Base-by-base conservation (phyloP, 2,888 invertebrate species). In the Harpagoxenus sublaevis region DNA sequence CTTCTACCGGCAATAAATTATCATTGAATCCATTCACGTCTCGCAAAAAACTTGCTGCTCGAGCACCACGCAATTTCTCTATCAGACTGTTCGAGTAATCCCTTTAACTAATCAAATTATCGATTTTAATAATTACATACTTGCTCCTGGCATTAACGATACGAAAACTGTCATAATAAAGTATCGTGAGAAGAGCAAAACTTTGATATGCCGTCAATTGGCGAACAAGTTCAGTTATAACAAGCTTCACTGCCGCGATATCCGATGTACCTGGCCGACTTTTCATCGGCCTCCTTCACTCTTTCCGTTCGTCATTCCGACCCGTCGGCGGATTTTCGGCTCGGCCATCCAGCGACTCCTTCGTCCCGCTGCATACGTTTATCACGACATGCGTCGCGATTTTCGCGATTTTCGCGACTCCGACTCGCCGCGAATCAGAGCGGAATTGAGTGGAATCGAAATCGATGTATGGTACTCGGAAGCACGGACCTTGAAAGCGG, bases 401-500 rank as follows among this genome's bases (percentile, higher is more conserved):
- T 68, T 42, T 63, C 10, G 18, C 48, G 39, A 35, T 35, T 79
- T 23, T 39, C 71, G 39, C 48, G n/a, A n/a, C n/a, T n/a, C n/a
- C n/a, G n/a, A 23, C 55, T 8, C 68, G 55, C 23, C 23, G 23
- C 23, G 5, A 35, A 39, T 10, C 39, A n/a, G 39, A 45, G 65
- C 63, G 63, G 65, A 65, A 66, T 45, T 8, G 45, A 48, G 42
- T 39, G 63, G 65, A 65, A 66, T 45, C 8, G 45, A 48, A 28
- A 53, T 66, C 66, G 75, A 35, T 10, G 83, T 63, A 31, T 77
- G 73, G 83, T 63, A 81, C 77, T 78, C 66, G 62, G 81, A 77
- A 78, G 77, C 60, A 57, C 84, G 63, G 48, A 83, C 78, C 84
- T 85, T 84, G 73, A 86, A 85, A 57, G 53, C 63, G 65, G 31